Base-by-base conservation (phyloP, 23 tunicate species). In the Botrylloides violaceus region DNA sequence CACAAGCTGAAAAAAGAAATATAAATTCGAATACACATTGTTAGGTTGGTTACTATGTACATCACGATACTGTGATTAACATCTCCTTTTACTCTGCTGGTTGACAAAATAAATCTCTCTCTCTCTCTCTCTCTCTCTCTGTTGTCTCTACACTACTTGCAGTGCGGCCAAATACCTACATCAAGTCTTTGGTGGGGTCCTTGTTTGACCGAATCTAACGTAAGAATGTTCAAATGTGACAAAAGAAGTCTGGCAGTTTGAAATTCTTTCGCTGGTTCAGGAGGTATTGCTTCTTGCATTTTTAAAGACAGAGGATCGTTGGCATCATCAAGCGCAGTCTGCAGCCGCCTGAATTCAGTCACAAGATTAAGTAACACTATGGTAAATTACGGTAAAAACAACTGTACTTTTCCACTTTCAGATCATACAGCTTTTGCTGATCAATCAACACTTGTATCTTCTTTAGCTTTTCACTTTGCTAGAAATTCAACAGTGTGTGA, bases 241-340 rank as follows among this genome's bases (percentile, higher is more conserved):
- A 92, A 83, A n/a, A 92, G 70, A 38, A 92, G 66, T n/a, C 98
- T 37, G 22, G 98, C 87, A 24, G 87, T 61, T 39, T 92, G 92
- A 49, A 81, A 84, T 28, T 80, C 87, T 27, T 80, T 71, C 27
- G 80, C 74, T 3, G 92, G 83, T 3, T 79, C 70, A 1, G 72
- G 72, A 1, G 86, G 92, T 48, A 58, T 15, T 31, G 92, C 80
- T 58, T 79, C 97, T 25, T 66, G 73, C 90, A 90, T 90, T 49
- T 6, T 35, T 43, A 68, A 43, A 18, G 74, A 68, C 28, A 68
- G 29, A 4, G 56, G 56, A 25, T 68, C 74, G 30, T 68, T 25
- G 23, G 36, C 58, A 31, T 63, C 70, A 7, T 26, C 74, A 0
- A 68, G 74, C 56, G 59, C 56, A 25, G 36, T n/a, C 7, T 68